Base-by-base conservation (phyloP, 2,888 invertebrate genomes). In the Oscheius sp. region DNA sequence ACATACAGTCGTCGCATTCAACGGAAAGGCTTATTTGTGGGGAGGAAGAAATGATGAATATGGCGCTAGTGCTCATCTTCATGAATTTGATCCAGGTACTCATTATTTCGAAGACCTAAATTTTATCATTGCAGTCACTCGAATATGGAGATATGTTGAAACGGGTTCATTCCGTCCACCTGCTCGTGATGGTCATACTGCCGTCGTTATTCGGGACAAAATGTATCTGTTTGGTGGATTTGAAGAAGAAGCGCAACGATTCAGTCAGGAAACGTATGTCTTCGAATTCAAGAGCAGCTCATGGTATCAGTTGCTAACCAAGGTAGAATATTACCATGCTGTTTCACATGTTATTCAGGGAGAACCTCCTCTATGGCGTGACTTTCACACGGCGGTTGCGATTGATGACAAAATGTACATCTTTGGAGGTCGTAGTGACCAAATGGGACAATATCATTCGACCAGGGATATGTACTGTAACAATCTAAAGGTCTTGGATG, bases 151-250 rank as follows among this genome's bases (percentile, higher is more conserved):
- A 6, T 71, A 76, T 32, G 85, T 88, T 14, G 64, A 67, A 14
- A 86, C 86, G 5, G 71, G 88, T 1, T 94, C 94, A 0, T 88
- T 88, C 54, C 88, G 91, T 30, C 95, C 95, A 0, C 91, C 91
- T 67, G 92, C 93, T 0, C 90, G 94, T 80, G 95, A 95, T 87
- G 95, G 95, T 0, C 95, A 95, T 86, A 92, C 94, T 0, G 94
- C 94, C 14, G 87, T 88, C 75, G 84, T 88, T 24, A 81, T 87
- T 47, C 78, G 71, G 14, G 51, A 81, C 66, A 71, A 73, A 82
- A 94, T 94, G 94, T 93, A 91, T 84, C 91, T 95, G 70, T 94
- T 93, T 89, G 94, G 94, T 30, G 95, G 95, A 0, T 95, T 92
- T 88, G 93, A 94, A 86, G 94, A 94, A 86, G 91, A 91, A 63